A percentile compares a stretch with the other conserved stretches of the same genome.
phyloP scores from a whole-genome alignment of 1,140 invertebrate genomes.

The Drosophila ogumai region DNA sequence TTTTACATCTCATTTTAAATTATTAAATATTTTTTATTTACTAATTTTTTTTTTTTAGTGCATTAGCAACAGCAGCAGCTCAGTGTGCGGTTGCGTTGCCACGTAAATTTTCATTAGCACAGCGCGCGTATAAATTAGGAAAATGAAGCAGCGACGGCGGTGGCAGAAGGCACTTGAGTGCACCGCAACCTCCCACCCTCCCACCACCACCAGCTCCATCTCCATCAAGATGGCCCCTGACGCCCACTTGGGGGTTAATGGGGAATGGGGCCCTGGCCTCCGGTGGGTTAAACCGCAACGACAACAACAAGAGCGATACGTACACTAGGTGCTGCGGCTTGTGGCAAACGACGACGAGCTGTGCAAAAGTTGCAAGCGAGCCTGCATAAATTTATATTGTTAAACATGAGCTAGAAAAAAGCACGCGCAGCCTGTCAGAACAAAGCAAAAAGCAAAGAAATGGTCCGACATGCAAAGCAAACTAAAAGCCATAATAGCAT shows the following conservation, averaged over 20 bases:
- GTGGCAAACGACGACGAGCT: constrained; percentile 49
- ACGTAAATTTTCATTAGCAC: constrained; percentile 82
- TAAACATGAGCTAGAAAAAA: constrained; percentile 79
- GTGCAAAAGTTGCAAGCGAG: constrained; percentile 49
- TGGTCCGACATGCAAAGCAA: constrained; percentile 50
- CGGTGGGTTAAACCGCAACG: constrained; percentile 54
- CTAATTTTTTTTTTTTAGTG: not conserved
- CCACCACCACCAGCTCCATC: constrained; percentile 13
- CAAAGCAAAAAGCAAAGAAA: constrained; percentile 47
- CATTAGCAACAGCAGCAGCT: constrained; percentile 33
- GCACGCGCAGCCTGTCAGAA: constrained; percentile 74
- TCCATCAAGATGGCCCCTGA: constrained; percentile 30
- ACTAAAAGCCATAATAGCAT: constrained; percentile 12
- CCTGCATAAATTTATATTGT: constrained; percentile 80
- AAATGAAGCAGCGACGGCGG: constrained; percentile 73
- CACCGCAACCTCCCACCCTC: constrained; percentile 35
- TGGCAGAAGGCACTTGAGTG: constrained; percentile 61
- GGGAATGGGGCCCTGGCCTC: not conserved
- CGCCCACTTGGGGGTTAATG: constrained; percentile 18
- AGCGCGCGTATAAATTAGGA: constrained; percentile 80
- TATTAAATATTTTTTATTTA: no score
- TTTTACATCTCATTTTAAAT: not conserved
- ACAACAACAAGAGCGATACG: constrained; percentile 52
- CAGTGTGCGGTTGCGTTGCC: constrained; percentile 66
- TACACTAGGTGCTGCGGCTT: constrained; percentile 61